Evolutionary conservation across 1,140 invertebrate genomes (phyloP).

Genomic region (Brachionus asplanchnoidis): DNA sequence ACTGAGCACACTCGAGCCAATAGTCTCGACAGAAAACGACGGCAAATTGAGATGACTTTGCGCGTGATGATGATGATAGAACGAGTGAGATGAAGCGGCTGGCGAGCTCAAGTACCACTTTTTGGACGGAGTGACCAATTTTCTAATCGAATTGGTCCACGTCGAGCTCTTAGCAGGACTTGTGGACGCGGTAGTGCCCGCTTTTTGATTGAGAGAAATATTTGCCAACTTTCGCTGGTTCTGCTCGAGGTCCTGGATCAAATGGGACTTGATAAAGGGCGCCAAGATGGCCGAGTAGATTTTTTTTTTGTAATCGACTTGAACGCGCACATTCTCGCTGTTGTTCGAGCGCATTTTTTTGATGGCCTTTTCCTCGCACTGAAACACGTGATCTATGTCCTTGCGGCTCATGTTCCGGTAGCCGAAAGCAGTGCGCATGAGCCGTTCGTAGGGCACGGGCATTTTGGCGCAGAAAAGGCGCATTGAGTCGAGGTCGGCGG

Average conservation of each 20-base stretch:
- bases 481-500: not conserved
- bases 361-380: constrained; percentile 11
- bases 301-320: constrained; percentile 26
- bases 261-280: not conserved
- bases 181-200: not conserved
- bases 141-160: not conserved
- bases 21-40: constrained; percentile 19
- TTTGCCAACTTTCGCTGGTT: too few relatives aligned
- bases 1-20: not conserved
- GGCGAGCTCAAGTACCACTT: constrained; percentile 3
- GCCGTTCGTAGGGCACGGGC: not conserved
- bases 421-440: not conserved
- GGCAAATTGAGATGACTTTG: constrained; percentile 18
- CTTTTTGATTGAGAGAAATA: not conserved
- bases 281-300: constrained; percentile 10
- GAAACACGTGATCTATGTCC: constrained; percentile 27
- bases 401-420: constrained; percentile 39
- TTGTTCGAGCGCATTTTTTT: constrained; percentile 24
- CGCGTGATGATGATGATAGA: constrained; percentile 24
- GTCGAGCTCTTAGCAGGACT: not conserved
- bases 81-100: not conserved
- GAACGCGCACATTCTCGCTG: not conserved
- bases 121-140: not conserved
- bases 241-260: constrained; percentile 5
- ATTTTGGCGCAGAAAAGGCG: not conserved